Base-by-base conservation (phyloP, 2,888 invertebrate genomes). In the Bimastos eiseni region DNA sequence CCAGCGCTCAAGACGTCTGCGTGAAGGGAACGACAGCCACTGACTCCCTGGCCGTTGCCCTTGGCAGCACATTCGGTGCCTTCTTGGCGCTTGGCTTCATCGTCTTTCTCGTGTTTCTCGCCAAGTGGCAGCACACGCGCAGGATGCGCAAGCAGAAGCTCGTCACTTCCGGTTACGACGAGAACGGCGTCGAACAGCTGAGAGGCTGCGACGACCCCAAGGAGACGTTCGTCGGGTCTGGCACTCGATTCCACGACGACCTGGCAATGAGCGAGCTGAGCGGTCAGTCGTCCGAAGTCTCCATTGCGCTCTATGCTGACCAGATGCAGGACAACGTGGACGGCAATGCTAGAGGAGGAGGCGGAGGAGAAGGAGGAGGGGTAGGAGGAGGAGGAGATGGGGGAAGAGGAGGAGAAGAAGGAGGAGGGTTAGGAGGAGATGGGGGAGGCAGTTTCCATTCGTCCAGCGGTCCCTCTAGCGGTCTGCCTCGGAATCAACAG, bases 11-110 rank as follows among this genome's bases (percentile, higher is more conserved):
- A 83, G 89, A 90, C 36, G 34, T 83, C 33, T 93, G 93, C 90
- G 90, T 92, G 36, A 88, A 91, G 41, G 92, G 91, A 11, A 91
- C 92, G 30, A 93, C 93, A 44, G 89, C 91, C 41, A 91, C 91
- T 84, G 92, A 92, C 90, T 93, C 93, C 24, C 90, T 93, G 83
- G 90, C 91, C n/a, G 92, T 93, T 70, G 93, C 93, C 30, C 91
- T 93, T 13, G 93, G 93, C 83, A 92, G 92, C 90, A 92, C 92
- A 41, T 92, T 93, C 49, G 93, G 93, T n/a, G 93, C 93, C 11
- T 93, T 93, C 90, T 91, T 93, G 89, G 92, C 92, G 24, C 90
- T 93, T n/a, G 93, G 92, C 41, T 91, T 93, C 90, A 92, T 93
- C 37, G 92, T 93, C 15, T 88, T 92, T n/a, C 92, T 93, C 88